These are phyloP conservation scores for Acanthosoma haemorrhoidale DNA, from an alignment of 2,888 invertebrate species.

Conservation along the genomic window DNA sequence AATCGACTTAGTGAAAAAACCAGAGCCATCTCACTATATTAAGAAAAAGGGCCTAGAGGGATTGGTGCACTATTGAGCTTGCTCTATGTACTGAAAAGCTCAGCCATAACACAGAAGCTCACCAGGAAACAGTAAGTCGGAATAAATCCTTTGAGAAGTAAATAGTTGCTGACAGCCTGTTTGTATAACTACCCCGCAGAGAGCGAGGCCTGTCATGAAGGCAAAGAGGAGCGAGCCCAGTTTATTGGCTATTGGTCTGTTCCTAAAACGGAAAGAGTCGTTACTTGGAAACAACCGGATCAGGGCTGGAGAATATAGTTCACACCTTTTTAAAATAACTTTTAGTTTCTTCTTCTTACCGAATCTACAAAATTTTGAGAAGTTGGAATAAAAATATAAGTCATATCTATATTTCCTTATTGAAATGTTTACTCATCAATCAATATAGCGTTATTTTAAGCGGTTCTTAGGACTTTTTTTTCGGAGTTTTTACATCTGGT, in stretches of 20 bases:
- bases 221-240: not conserved
- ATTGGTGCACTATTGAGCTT: too few species aligned
- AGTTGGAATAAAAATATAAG: too few species aligned
- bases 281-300: not conserved
- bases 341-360: not conserved
- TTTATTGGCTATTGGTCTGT: not conserved
- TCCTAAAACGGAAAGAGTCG: not conserved
- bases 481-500: too few species aligned
- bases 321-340: not conserved
- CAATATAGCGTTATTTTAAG: too few species aligned
- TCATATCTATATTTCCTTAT: too few species aligned
- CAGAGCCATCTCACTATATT: too few species aligned
- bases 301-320: not conserved
- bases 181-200: not conserved
- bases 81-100: not conserved
- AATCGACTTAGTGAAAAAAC: too few species aligned
- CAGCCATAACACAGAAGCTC: not conserved
- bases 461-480: too few species aligned
- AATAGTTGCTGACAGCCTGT: not conserved
- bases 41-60: not conserved
- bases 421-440: too few species aligned
- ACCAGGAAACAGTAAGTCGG: not conserved
- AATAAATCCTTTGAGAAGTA: not conserved
- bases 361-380: too few species aligned
- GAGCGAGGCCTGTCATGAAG: not conserved